A percentile compares a stretch with the other conserved stretches of the same genome.
phyloP scores from a whole-genome alignment of 2,797 vertebrate genomes.

The Galagoides demidoff region DNA sequence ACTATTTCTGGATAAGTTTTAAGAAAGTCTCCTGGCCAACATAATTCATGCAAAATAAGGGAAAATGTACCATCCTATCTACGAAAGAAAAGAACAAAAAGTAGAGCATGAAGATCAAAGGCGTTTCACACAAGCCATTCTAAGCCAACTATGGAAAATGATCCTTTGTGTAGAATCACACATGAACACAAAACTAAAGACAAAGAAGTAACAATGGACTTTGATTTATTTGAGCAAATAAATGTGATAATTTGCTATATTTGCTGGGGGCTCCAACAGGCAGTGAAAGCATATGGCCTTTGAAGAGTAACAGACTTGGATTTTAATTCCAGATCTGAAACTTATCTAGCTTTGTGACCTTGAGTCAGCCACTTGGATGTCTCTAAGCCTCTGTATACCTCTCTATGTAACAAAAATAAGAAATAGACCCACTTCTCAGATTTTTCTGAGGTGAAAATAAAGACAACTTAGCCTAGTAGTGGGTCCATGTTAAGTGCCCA shows the following conservation, averaged over 20 bases:
- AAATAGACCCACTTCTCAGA: neutral
- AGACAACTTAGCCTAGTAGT: neutral
- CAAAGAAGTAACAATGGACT: neutral
- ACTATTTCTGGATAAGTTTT: constrained; percentile 28
- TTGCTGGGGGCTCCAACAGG: neutral
- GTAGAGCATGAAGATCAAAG: constrained; percentile 72
- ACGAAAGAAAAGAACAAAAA: constrained; percentile 53
- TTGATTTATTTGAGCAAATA: neutral
- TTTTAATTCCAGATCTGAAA: constrained; percentile 30
- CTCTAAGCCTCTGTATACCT: neutral
- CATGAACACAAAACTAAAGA: constrained; percentile 64
- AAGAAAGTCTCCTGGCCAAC: constrained; percentile 63
- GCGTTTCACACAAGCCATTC: constrained; percentile 71
- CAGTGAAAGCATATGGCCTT: neutral
- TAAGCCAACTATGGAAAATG: constrained; percentile 24
- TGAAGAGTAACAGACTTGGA: neutral
- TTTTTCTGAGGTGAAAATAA: neutral
- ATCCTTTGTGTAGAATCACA: neutral
- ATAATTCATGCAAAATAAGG: constrained; percentile 56
- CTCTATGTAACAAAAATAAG: neutral
- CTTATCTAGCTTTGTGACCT: neutral
- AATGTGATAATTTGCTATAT: neutral
- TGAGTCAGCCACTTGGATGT: neutral
- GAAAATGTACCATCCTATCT: neutral
- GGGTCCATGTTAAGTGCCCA: neutral